Conservation (phyloP, 2,113 vertebrate genomes). For the Globicephala melas region DNA sequence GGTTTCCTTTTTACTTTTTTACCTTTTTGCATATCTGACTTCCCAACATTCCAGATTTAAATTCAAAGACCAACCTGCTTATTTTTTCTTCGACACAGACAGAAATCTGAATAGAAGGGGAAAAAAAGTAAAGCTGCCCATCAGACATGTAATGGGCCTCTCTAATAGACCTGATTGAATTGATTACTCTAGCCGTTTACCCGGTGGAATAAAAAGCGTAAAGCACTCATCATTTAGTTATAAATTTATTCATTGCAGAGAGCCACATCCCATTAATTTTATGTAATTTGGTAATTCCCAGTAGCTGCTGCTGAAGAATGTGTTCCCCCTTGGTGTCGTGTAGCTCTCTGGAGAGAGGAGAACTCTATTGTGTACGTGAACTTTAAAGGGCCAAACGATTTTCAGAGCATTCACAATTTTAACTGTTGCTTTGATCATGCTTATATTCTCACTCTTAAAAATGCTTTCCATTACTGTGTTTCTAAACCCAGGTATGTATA, state of each 20-base stretch:
- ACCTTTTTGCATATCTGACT: background rate
- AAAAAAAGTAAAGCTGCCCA: background rate
- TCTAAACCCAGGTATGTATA: background rate
- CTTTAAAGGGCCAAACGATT: background rate
- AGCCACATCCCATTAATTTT: conserved; percentile 54
- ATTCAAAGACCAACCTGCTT: background rate
- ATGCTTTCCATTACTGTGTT: background rate
- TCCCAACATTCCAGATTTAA: background rate
- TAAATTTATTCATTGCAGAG: conserved; percentile 57
- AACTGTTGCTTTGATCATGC: background rate
- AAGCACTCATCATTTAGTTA: conserved; percentile 35
- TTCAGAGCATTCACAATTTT: background rate
- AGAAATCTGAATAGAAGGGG: background rate
- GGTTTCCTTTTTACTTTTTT: background rate
- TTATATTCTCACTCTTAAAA: background rate
- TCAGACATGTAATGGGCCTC: background rate
- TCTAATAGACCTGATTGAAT: conserved; percentile 16
- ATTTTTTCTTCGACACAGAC: background rate
- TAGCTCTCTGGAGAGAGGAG: conserved; percentile 22
- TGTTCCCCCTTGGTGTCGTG: background rate
- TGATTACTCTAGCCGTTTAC: conserved; percentile 19
- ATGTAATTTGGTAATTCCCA: conserved; percentile 44
- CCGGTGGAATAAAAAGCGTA: background rate
- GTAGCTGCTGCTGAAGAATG: background rate
- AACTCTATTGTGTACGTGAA: background rate